Base-by-base conservation (phyloP, 2,797 vertebrate species). In the Rhynchotus rufescens region DNA sequence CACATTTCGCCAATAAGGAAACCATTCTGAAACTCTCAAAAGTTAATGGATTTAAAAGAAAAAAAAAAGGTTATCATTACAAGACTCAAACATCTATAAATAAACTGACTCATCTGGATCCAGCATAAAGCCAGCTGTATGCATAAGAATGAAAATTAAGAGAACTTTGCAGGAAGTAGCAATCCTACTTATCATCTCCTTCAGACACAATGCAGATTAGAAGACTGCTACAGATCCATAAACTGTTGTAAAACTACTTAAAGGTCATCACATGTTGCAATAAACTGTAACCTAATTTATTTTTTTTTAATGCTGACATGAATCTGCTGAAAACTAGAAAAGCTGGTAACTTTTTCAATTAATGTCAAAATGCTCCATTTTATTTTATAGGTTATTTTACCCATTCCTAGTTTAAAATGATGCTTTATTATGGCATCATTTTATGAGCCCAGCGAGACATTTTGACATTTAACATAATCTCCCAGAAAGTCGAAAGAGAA, bases 401-500 rank as follows among this genome's bases (percentile, higher is more conserved):
- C 66, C 90, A 92, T 97, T 97, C 96, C 95, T 94, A 97, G 96
- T 96, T 96, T 96, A 97, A 97, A 97, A 97, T 96, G 91, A 94
- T 96, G 84, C 95, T 97, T 84, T 97, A 96, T 96, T 47, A 72
- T 92, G 86, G 97, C 91, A 97, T 95, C 94, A 89, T 88, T 97
- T 98, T 97, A 98, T 92, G 97, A 97, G 96, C 95, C 96, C 95
- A 78, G 93, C 84, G 98, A 97, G 97, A 96, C 97, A 91, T 95
- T 97, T 96, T 98, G 98, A 98, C 98, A 98, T 98, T 97, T 98
- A 96, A 95, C 93, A 94, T 96, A 96, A 97, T 98, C 96, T 97
- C 94, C 73, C 89, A 92, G 75, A 97, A 97, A 98, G 97, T 96
- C 96, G 94, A 83, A 92, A 93, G 95, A 93, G 92, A 96, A 95